Percentiles rank a stretch among this genome's conserved stretches.
Evolutionary conservation across 2,113 vertebrate genomes (phyloP).

Genomic region (Callipepla squamata): DNA sequence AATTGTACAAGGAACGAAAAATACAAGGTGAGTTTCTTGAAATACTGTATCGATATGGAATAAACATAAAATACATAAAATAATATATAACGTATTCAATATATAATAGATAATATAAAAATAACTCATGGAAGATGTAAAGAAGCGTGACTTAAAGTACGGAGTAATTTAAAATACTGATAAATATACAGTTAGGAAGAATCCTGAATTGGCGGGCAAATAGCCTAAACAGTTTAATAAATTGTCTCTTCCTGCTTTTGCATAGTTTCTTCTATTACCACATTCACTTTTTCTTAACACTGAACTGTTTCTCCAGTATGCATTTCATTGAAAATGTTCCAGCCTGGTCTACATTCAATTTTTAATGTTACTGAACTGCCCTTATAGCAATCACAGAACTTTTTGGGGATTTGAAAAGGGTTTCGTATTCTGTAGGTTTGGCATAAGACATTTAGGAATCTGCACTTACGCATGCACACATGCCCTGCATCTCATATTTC

Average conservation of each 20-base stretch:
- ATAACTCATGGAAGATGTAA: not conserved
- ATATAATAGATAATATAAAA: not conserved
- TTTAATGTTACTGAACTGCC: not conserved
- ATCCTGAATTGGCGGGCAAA: not conserved
- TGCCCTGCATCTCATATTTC: rapidly evolving
- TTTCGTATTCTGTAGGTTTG: not conserved
- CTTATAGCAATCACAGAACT: not conserved
- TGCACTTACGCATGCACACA: rapidly evolving
- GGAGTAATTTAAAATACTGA: not conserved
- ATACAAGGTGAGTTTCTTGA: not conserved
- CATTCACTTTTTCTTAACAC: not conserved
- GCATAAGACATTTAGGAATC: not conserved
- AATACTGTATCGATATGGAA: not conserved
- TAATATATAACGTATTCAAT: no score
- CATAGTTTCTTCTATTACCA: not conserved
- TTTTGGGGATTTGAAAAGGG: not conserved
- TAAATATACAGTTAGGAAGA: not conserved
- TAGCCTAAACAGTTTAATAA: not conserved
- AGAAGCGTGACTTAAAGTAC: not conserved
- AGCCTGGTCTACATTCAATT: not conserved
- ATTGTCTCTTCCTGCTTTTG: not conserved
- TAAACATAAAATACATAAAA: not conserved
- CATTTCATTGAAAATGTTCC: not conserved
- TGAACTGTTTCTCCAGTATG: not conserved
- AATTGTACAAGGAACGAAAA: not conserved